Evolutionary conservation across 2,113 vertebrate genomes (phyloP), one percentile per base, ranked within the genome.

Genomic region (Steatornis caripensis): DNA sequence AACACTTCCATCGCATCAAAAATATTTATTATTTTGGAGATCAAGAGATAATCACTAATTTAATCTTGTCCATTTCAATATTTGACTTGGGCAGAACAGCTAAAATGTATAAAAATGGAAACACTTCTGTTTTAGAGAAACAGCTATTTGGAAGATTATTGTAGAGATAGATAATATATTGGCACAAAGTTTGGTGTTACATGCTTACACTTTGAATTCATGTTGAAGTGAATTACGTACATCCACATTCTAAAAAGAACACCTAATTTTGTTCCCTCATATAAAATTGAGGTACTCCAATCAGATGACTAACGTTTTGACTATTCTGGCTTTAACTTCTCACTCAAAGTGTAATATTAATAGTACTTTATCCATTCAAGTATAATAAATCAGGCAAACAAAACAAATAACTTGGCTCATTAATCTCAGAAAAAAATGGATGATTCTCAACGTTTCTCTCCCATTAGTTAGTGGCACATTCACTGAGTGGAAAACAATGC

Each of bases 371-470:
- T 70, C 74, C 57, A 70, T 78, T 89, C 71, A 80, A 65, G 12
- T 39, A 75, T 30, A 78, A 90, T 62, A 90, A 94, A 89, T 82
- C 57, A 87, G 76, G 55, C 57, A 92, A 96, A 88, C 49, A 90
- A 93, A 90, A 78, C 72, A 70, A 80, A 45, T 90, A 65, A 77
- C 64, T 96, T 86, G 57, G 69, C 48, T 89, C 32, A 81, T 78
- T 87, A 80, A 61, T 79, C 62, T 87, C 84, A 90, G 61, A 30
- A 46, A 80, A 80, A 89, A 76, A 2, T 5, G 2, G 93, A 36
- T 19, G 2, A 92, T 71, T 70, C 83, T 81, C 57, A 93, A 0
- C 64, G 62, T 90, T 90, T 90, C 69, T 81, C 55, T 87, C 57
- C 53, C 57, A 82, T 92, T 95, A 93, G 68, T 68, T 92, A 39